Percentiles rank a stretch among this genome's conserved stretches.
Evolutionary conservation across 2,797 vertebrate genomes (phyloP).

Genomic region (Falco rusticolus): DNA sequence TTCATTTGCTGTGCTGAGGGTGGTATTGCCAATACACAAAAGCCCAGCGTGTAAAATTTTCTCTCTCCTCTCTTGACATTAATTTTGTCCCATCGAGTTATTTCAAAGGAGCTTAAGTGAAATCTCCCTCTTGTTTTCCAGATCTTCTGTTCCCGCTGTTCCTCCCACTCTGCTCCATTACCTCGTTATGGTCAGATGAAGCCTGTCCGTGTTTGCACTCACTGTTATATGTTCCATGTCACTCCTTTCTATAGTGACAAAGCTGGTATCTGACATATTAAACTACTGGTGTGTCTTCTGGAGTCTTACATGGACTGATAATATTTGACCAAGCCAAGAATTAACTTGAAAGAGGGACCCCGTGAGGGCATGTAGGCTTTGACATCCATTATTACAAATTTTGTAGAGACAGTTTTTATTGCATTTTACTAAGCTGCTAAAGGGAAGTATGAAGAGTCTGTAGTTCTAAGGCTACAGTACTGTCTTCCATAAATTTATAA

Average conservation of each 20-base stretch:
- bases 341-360: constrained; percentile 47
- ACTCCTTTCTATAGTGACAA: constrained; percentile 96
- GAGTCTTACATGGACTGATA: constrained; percentile 31
- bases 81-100: not conserved
- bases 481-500: constrained; percentile 72
- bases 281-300: constrained; percentile 36
- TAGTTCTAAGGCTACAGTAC: constrained; percentile 48
- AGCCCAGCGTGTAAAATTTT: rapidly evolving
- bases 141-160: constrained; percentile 99
- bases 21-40: not conserved
- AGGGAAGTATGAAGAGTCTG: constrained; percentile 67
- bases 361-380: constrained; percentile 37
- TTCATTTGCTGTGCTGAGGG: not conserved
- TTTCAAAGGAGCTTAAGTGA: not conserved
- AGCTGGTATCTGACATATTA: constrained; percentile 71
- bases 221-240: constrained; percentile 99
- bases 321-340: constrained; percentile 61
- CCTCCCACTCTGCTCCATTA: constrained; percentile 93
- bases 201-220: constrained; percentile 96
- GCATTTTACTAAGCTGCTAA: constrained; percentile 72
- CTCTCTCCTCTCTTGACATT: not conserved
- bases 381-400: constrained; percentile 66
- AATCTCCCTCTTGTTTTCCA: constrained; percentile 74
- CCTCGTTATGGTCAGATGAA: constrained; percentile 97
- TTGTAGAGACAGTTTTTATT: constrained; percentile 67